Base-by-base conservation (phyloP, 2,888 invertebrate species). In the Drosophila fulvimacula region DNA sequence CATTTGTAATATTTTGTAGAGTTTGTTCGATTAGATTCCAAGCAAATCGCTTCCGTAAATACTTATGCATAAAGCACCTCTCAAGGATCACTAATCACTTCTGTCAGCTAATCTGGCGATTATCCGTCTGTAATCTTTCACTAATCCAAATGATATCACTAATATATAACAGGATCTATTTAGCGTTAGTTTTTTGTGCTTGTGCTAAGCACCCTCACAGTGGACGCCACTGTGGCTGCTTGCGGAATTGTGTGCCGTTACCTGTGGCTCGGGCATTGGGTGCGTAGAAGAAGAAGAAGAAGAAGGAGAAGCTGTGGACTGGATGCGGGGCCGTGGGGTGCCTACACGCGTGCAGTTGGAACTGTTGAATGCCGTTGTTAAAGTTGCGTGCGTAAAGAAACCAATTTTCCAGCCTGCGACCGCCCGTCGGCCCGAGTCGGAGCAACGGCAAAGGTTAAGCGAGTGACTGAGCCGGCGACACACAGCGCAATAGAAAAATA, bases 311-410 rank as follows among this genome's bases (percentile, higher is more conserved):
- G 41, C 46, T 19, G 30, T 27, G 58, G n/a, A 30, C 10, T 30
- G 30, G 38, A 56, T 32, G 11, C 44, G 46, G 30, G 48, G 41
- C 5, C 51, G 51, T 62, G 76, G 73, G 79, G 75, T 75, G 79
- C 58, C 69, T 66, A 63, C 73, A 72, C 79, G 79, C 80, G 72
- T 80, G 59, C 80, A 72, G 80, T 80, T 70, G 76, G 78, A 82
- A 82, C 82, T 80, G 81, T 80, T 82, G 81, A 80, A 82, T 69
- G 69, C 56, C 73, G 46, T 53, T 56, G 68, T 41, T 51, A 42
- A 57, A 60, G 58, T 66, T 72, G 56, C 66, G 69, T 78, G 77
- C 68, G 42, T 68, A 60, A 55, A 60, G 67, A 69, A 76, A 74
- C 42, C 19, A 61, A 69, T 79, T 79, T 81, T 74, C 71, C 81